Evolutionary conservation across 2,113 vertebrate species (phyloP).

Genomic region (Lontra canadensis): DNA sequence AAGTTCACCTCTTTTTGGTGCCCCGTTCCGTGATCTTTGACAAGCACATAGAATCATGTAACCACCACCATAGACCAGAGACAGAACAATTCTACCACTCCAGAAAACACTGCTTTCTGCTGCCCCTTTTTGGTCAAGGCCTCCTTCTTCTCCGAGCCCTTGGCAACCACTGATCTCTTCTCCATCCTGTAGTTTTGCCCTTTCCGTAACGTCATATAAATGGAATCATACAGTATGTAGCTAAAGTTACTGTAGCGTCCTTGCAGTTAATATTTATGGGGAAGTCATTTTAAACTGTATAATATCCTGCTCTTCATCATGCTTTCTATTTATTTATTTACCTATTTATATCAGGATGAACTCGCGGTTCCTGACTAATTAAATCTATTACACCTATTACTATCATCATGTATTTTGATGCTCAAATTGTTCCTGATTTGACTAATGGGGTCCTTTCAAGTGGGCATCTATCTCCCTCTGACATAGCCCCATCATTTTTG

Average conservation of each 20-base stretch:
- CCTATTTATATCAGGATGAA: not conserved
- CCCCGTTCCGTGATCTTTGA: not conserved
- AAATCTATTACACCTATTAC: not conserved
- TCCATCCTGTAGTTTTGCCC: not conserved
- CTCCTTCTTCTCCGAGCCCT: not conserved
- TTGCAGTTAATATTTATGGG: not conserved
- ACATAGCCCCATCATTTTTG: not conserved
- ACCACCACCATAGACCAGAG: not conserved
- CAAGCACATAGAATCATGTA: not conserved
- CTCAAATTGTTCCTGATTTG: not conserved
- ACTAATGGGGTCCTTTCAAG: not conserved
- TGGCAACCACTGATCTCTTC: not conserved
- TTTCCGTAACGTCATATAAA: not conserved
- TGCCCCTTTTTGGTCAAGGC: not conserved
- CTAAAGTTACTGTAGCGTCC: not conserved
- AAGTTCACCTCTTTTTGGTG: not conserved
- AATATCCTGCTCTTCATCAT: not conserved
- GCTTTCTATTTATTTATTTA: not conserved
- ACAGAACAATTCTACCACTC: not conserved
- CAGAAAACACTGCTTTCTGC: not conserved
- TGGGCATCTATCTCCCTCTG: not conserved
- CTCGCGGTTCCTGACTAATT: not conserved
- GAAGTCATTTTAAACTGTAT: not conserved
- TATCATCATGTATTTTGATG: not conserved
- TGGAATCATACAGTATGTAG: not conserved